A percentile compares a stretch with the other conserved stretches of the same genome.
phyloP scores from a whole-genome alignment of 2,888 invertebrate species.

The Ametastegia equiseti region DNA sequence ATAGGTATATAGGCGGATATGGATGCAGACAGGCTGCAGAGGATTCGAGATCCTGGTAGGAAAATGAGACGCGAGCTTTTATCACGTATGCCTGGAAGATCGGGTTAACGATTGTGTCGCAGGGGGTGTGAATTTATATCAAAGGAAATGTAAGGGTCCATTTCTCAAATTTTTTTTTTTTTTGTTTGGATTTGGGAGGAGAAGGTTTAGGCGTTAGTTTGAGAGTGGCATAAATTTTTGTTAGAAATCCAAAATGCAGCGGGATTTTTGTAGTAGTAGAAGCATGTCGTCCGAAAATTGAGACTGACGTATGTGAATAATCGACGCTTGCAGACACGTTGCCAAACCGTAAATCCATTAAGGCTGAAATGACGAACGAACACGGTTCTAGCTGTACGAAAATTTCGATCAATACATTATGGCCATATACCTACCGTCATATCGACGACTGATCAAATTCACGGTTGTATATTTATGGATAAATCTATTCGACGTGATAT shows the following conservation, averaged over 20 bases:
- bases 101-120: slow-evolving; percentile 17
- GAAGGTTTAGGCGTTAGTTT: too few relatives aligned
- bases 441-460: neutral
- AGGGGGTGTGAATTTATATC: slow-evolving; percentile 9
- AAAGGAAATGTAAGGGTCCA: slow-evolving; percentile 14
- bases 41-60: neutral
- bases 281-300: neutral
- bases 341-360: neutral
- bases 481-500: neutral
- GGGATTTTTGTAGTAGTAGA: neutral
- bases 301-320: slow-evolving; percentile 18
- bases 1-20: neutral
- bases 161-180: neutral
- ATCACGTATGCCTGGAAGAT: slow-evolving; percentile 15
- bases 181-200: too few relatives aligned
- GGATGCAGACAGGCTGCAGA: neutral
- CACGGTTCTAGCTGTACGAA: neutral
- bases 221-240: neutral
- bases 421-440: neutral
- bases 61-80: slow-evolving; percentile 16
- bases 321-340: neutral
- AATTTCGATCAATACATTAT: neutral
- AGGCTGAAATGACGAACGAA: neutral
- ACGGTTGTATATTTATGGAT: neutral
- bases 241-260: neutral